A percentile compares a stretch with the other conserved stretches of the same genome.
These are phyloP conservation scores for Steinernema hermaphroditum DNA, from an alignment of 2,888 invertebrate species.

Conservation along the genomic window DNA sequence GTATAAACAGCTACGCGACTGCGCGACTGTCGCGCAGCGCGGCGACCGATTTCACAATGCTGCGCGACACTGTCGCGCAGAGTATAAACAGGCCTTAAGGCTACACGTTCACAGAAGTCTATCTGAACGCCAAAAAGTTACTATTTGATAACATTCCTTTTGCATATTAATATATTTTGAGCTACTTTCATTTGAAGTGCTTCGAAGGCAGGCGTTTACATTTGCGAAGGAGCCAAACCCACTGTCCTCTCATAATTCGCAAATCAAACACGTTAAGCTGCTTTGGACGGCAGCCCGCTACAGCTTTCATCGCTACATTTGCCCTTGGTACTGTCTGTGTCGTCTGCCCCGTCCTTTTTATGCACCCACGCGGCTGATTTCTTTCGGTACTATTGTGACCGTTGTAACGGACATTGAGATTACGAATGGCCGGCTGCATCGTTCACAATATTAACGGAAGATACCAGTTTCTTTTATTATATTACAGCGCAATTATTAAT, in stretches of 20 bases:
- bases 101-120: too few relatives aligned
- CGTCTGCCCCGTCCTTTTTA: neutral
- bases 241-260: conserved; percentile 22
- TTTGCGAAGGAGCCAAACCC: neutral
- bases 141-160: too few relatives aligned
- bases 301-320: conserved; percentile 4
- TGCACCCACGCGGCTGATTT: neutral
- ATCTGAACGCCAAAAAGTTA: too few relatives aligned
- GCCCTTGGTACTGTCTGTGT: neutral
- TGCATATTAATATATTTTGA: too few relatives aligned
- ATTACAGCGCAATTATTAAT: conserved; percentile 33
- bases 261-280: conserved; percentile 23
- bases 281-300: neutral
- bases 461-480: conserved; percentile 36
- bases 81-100: too few relatives aligned
- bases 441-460: conserved; percentile 35
- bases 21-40: too few relatives aligned
- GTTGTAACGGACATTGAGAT: conserved; percentile 46
- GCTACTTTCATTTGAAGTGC: too few relatives aligned
- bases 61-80: too few relatives aligned
- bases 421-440: conserved; percentile 41
- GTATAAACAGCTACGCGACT: too few relatives aligned
- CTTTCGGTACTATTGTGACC: conserved; percentile 41
- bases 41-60: too few relatives aligned
- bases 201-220: neutral